A percentile compares a stretch with the other conserved stretches of the same genome.
Conservation (phyloP, 2,797 vertebrate species). For the Mycteria americana region DNA sequence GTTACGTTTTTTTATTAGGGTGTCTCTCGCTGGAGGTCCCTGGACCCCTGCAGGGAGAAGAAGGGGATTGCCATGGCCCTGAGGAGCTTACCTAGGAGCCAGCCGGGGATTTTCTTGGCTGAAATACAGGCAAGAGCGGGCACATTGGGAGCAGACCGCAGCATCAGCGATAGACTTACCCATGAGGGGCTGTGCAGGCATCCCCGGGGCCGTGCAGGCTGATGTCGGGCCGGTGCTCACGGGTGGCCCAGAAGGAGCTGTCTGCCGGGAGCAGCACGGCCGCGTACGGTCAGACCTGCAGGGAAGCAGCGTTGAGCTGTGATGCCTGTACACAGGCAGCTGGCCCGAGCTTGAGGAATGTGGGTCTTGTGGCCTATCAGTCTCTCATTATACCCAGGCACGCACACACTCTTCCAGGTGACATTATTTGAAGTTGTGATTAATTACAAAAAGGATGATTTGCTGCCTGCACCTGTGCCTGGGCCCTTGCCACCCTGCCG, state of each 20-base stretch:
- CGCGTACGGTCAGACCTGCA: accelerated
- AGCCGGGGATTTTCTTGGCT: neutral
- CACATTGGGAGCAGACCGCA: neutral
- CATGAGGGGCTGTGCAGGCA: neutral
- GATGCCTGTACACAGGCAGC: no score
- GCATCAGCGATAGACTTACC: neutral
- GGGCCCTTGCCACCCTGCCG: neutral
- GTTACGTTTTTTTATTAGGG: neutral
- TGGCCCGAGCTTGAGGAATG: neutral
- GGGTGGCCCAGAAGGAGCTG: neutral
- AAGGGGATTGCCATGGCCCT: neutral
- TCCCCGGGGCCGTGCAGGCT: neutral
- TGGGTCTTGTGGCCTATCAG: neutral
- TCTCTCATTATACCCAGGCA: neutral
- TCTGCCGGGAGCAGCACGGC: accelerated
- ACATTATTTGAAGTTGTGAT: neutral
- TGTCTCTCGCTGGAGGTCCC: neutral
- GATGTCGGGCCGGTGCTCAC: accelerated
- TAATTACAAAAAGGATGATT: neutral
- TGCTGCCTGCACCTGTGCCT: neutral
- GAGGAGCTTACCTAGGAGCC: neutral
- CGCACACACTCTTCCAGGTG: neutral
- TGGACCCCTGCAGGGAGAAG: neutral
- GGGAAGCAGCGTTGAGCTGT: accelerated
- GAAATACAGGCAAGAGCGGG: neutral